These are phyloP conservation scores for Bicyclus anynana DNA, from an alignment of 1,140 invertebrate genomes.

Conservation along the genomic window DNA sequence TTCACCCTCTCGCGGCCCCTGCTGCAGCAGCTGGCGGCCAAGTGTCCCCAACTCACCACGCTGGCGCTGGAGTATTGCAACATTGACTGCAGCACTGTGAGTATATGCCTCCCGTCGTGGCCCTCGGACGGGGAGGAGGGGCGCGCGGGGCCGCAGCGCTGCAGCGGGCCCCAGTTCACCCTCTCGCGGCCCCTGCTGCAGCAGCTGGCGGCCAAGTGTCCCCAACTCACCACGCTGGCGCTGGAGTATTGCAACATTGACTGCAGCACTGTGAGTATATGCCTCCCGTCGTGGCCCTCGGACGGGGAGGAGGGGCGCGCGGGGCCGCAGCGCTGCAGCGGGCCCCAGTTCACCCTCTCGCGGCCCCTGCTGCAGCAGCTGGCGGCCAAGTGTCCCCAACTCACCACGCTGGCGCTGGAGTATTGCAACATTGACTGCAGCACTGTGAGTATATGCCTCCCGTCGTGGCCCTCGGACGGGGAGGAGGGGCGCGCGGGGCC, in stretches of 20 bases:
- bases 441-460: conserved; percentile 42
- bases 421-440: conserved; percentile 60
- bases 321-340: conserved; percentile 17
- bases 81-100: conserved; percentile 60
- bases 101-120: conserved; percentile 18
- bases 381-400: not conserved
- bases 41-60: not conserved
- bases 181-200: not conserved
- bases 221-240: conserved; percentile 19
- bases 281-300: no score
- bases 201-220: not conserved
- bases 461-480: no score
- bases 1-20: no score
- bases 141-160: conserved; percentile 9
- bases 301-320: no score
- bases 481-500: no score
- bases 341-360: no score
- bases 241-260: conserved; percentile 62
- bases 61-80: conserved; percentile 57
- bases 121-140: no score
- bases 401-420: conserved; percentile 38
- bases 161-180: conserved; percentile 17
- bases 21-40: not conserved
- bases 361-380: not conserved
- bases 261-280: conserved; percentile 32